Percentiles rank a stretch among this genome's conserved stretches.
These are phyloP conservation scores for Trachelus stipa DNA, from an alignment of 2,888 invertebrate genomes.

Conservation along the genomic window DNA sequence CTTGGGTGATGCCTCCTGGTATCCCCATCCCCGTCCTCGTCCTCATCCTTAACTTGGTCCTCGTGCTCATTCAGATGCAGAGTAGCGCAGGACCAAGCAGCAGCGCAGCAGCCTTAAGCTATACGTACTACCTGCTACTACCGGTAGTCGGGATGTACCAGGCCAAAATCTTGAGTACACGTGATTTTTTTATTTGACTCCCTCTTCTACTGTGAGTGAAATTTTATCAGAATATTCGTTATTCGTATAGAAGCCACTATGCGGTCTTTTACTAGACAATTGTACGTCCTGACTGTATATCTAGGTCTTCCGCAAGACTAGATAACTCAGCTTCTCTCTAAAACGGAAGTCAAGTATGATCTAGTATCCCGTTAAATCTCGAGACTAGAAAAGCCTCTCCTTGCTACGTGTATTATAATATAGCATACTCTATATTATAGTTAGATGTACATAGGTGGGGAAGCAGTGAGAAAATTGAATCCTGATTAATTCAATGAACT, in stretches of 20 bases:
- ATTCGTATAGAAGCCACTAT: not conserved
- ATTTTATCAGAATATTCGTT: not conserved
- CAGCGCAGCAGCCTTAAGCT: not conserved
- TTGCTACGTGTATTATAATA: not conserved
- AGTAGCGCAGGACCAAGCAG: conserved; percentile 35
- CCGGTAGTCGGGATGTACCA: not conserved
- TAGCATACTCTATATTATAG: no score
- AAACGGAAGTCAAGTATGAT: not conserved
- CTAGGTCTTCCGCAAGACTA: not conserved
- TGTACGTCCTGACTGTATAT: not conserved
- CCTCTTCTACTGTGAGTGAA: conserved; percentile 1
- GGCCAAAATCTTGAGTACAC: conserved; percentile 39
- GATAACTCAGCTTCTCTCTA: not conserved
- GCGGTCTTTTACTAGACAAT: not conserved
- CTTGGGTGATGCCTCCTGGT: conserved; percentile 36
- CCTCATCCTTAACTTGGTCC: conserved; percentile 25
- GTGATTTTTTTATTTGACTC: conserved; percentile 51
- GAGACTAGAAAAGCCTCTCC: not conserved
- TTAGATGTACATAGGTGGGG: not conserved
- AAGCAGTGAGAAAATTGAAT: not conserved
- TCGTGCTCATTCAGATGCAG: conserved; percentile 50
- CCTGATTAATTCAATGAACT: not conserved
- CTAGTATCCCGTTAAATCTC: not conserved
- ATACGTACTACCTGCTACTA: not conserved
- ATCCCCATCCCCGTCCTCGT: conserved; percentile 9